These are phyloP conservation scores for Entomobrya proxima DNA, from an alignment of 2,888 invertebrate species.

Conservation along the genomic window DNA sequence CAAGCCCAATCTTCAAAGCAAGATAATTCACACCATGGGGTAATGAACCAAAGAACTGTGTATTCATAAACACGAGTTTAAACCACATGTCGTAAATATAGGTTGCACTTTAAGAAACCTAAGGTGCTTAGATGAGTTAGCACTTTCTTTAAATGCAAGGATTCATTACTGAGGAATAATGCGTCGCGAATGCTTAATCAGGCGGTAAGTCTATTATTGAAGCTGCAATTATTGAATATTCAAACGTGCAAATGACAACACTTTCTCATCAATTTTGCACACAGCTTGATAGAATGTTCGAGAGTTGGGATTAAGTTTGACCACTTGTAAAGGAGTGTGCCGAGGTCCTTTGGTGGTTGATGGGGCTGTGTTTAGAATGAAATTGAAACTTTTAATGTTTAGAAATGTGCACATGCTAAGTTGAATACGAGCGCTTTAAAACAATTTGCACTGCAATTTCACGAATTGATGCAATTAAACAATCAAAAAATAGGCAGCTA, in stretches of 20 bases:
- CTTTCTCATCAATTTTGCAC: conserved; percentile 55
- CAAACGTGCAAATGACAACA: conserved; percentile 47
- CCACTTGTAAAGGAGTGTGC: background rate
- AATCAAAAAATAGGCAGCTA: too few relatives aligned
- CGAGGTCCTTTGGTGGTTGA: conserved; percentile 30
- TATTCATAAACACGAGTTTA: background rate
- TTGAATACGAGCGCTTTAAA: too few relatives aligned
- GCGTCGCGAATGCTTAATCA: conserved; percentile 52
- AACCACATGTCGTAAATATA: background rate
- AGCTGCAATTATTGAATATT: conserved; percentile 2
- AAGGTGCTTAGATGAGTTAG: conserved; percentile 12
- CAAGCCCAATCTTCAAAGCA: conserved; percentile 46
- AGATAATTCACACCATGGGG: conserved; percentile 58
- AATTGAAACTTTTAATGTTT: too few relatives aligned
- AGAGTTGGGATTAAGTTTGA: background rate
- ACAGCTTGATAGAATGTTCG: conserved; percentile 5
- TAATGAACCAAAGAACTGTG: conserved; percentile 41
- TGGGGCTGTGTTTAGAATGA: too few relatives aligned
- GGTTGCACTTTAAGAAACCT: conserved; percentile 11
- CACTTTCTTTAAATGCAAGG: conserved; percentile 31
- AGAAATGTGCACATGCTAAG: too few relatives aligned
- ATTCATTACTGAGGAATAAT: conserved; percentile 22
- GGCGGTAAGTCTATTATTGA: conserved; percentile 35
- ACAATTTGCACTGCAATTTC: too few relatives aligned
- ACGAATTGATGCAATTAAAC: too few relatives aligned